Base-by-base conservation (phyloP, 2,888 invertebrate genomes). In the Diarsia rubi region DNA sequence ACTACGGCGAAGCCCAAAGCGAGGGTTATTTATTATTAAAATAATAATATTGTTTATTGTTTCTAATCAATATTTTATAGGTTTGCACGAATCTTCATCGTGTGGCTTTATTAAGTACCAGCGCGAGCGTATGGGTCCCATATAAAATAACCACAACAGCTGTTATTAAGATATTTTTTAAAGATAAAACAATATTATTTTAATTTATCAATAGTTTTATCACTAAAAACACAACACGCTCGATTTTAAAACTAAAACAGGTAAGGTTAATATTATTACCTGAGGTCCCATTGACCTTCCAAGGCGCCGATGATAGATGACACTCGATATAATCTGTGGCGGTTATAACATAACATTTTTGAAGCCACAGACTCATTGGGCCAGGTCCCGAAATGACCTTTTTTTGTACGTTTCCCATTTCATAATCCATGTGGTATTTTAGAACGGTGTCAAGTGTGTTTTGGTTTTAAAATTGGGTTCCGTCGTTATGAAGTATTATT, bases 231-330 rank as follows among this genome's bases (percentile, higher is more conserved):
- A 42, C 9, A 12, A 42, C 27, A 19, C 42, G n/a, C n/a, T 59
- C 1, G 4, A 44, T 21, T 21, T 45, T 54, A 54, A 54, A 12
- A 54, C 52, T 54, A 19, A 49, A 70, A 64, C n/a, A n/a, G 14
- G 31, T 31, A 16, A 57, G 42, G 54, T 44, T 59, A 63, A 27
- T 70, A 72, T 52, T 70, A 72, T 52, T 81, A 81, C 80, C 80
- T 81, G 80, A 21, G 27, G 6, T 62, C 42, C 27, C 14, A 69
- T 21, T 62, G 66, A 67, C 66, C 69, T 69, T 2, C 44, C 4
- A 31, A 24, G 65, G 81, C 81, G 81, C 81, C 81, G 44, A 78
- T 81, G 81, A 81, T 71, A 45, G 57, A 81, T 81, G 81, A 65
- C 60, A 65, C 70, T 24, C n/a, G 73, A 82, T 71, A 8, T 66